Evolutionary conservation across 2,113 vertebrate species (phyloP).

Genomic region (Gambusia affinis): DNA sequence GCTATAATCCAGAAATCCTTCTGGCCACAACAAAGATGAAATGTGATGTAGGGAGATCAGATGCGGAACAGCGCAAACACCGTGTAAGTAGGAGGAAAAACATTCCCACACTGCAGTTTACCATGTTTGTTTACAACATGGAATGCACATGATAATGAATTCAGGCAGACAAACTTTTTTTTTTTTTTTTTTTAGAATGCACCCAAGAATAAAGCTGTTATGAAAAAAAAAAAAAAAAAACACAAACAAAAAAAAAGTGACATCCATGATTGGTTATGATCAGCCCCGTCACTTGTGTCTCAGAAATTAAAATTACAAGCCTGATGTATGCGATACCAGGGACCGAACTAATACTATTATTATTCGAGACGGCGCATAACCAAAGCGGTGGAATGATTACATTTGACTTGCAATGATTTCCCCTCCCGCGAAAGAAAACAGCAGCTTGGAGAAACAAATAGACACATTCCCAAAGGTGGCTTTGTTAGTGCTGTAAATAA

Average conservation of each 20-base stretch:
- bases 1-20: constrained; percentile 66
- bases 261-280: constrained; percentile 69
- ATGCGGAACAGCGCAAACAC: constrained; percentile 39
- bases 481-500: constrained; percentile 67
- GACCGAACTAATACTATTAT: constrained; percentile 75
- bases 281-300: constrained; percentile 57
- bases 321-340: constrained; percentile 60
- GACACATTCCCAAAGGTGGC: constrained; percentile 68
- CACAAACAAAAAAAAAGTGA: constrained; percentile 10
- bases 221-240: constrained; percentile 37
- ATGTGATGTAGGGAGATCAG: constrained; percentile 58
- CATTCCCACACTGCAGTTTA: constrained; percentile 56
- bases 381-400: constrained; percentile 76
- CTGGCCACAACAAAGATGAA: constrained; percentile 70
- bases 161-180: constrained; percentile 52
- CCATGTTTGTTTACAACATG: constrained; percentile 58
- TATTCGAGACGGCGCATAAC: constrained; percentile 73
- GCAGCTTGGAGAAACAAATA: constrained; percentile 75
- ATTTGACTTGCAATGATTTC: constrained; percentile 80
- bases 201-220: constrained; percentile 67
- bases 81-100: constrained; percentile 55
- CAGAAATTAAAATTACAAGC: constrained; percentile 69
- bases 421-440: constrained; percentile 66
- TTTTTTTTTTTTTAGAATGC: constrained; percentile 40
- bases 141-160: constrained; percentile 62